Evolutionary conservation across 2,113 vertebrate genomes (phyloP), one percentile per base, ranked within the genome.

Genomic region (human): DNA sequence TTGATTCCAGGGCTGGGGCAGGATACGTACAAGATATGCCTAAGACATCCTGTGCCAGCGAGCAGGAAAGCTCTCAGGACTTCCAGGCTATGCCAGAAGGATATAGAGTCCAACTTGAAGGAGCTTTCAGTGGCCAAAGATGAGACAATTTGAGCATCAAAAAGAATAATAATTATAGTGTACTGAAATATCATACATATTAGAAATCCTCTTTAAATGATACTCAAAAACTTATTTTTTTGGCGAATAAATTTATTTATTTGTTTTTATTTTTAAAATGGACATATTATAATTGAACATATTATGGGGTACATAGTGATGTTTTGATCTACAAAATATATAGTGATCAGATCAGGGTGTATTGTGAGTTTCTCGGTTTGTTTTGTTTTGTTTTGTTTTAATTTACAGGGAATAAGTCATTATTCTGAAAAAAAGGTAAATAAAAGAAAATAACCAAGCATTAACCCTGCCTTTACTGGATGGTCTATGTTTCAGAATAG

Each of bases 401-500:
- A 59, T 55, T 64, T 25, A 40, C 57, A 92, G 61, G 38, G 55
- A 92, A 84, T 64, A 82, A 95, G 23, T 94, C 45, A 82, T 61
- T 76, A 30, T 93, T 92, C 64, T 14, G 66, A 57, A 78, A 80
- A 93, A 96, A 78, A 72, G 40, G 27, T 57, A 70, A 75, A 66
- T 55, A 18, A 91, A 94, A 50, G 43, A 48, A 94, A 72, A 64
- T 40, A 95, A 61, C 55, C 14, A 87, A 91, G 17, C 85, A 48
- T 75, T 80, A 43, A 52, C 90, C 40, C 55, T 83, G 16, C 23
- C 59, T 93, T 95, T 43, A 45, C 12, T 68, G 12, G 52, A 12
- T 75, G 23, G 75, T 22, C 35, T 95, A 30, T 64, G 57, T 81
- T 91, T 92, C 82, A 92, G 81, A 86, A 68, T 38, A 89, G 84